These are phyloP conservation scores for Panopea generosa DNA, from an alignment of 2,888 invertebrate genomes.

Conservation along the genomic window DNA sequence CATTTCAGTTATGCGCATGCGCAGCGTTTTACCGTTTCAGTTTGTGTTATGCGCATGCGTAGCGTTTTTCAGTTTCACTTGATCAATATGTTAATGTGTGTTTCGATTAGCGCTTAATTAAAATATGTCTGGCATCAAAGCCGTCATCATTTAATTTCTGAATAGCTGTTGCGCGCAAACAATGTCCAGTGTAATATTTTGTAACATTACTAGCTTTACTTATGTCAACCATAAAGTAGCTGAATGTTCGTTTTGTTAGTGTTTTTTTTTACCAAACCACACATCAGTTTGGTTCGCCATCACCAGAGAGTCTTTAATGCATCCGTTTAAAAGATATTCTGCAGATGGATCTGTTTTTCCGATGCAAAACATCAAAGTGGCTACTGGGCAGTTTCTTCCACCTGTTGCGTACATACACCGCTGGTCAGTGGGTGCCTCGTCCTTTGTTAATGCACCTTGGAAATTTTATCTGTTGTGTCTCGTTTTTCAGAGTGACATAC, in stretches of 20 bases:
- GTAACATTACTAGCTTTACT: background rate
- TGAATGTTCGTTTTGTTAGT: background rate
- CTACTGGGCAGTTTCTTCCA: background rate
- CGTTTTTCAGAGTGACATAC: too few species aligned
- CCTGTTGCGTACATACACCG: too few species aligned
- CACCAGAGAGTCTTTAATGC: background rate
- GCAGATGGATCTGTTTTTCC: background rate
- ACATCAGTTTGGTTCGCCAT: background rate
- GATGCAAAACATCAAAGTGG: background rate
- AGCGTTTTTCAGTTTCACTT: too few species aligned
- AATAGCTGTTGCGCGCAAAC: background rate
- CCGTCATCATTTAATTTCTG: constrained; percentile 9
- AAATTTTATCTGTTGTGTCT: background rate
- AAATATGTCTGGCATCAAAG: constrained; percentile 11
- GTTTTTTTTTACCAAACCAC: background rate
- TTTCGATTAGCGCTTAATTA: constrained; percentile 14
- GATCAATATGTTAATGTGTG: too few species aligned
- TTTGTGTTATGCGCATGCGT: too few species aligned
- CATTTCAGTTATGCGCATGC: too few species aligned
- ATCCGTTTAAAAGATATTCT: background rate
- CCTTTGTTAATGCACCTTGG: background rate
- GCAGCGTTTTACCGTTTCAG: too few species aligned
- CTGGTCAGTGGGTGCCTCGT: background rate
- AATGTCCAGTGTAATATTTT: background rate
- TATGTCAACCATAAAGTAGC: background rate